Conservation (phyloP, 2,888 invertebrate species). For the Halictus ligatus region DNA sequence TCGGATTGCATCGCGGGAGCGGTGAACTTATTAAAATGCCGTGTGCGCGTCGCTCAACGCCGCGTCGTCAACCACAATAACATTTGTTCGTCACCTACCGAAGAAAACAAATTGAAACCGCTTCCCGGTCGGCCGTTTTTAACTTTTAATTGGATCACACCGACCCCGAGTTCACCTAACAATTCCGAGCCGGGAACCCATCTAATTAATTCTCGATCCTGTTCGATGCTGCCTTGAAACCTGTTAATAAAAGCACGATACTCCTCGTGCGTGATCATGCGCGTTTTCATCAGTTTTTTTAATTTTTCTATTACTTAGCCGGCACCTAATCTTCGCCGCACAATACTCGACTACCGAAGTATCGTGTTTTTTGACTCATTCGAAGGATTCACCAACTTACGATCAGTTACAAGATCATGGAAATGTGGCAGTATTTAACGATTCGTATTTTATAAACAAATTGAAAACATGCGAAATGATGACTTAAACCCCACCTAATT, state of each 20-base stretch:
- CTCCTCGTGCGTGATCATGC: not conserved
- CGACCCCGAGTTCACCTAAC: conserved; percentile 37
- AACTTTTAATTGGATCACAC: conserved; percentile 72
- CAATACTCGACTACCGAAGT: no score
- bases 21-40: conserved; percentile 65
- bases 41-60: conserved; percentile 15
- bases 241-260: not conserved
- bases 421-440: no score
- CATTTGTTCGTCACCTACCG: conserved; percentile 58
- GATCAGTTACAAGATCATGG: no score
- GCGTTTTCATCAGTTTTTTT: not conserved
- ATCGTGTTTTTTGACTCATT: no score
- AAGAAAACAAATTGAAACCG: conserved; percentile 66
- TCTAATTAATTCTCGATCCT: conserved; percentile 67
- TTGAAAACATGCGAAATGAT: no score
- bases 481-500: no score
- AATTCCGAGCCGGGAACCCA: conserved; percentile 39
- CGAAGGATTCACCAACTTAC: no score
- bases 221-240: conserved; percentile 29
- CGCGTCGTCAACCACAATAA: conserved; percentile 62
- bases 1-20: not conserved
- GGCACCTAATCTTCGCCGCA: no score
- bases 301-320: no score
- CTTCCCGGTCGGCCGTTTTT: conserved; percentile 59
- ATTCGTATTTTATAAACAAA: no score